phyloP scores from a whole-genome alignment of 2,113 vertebrate genomes.

The Desmodus rotundus region DNA sequence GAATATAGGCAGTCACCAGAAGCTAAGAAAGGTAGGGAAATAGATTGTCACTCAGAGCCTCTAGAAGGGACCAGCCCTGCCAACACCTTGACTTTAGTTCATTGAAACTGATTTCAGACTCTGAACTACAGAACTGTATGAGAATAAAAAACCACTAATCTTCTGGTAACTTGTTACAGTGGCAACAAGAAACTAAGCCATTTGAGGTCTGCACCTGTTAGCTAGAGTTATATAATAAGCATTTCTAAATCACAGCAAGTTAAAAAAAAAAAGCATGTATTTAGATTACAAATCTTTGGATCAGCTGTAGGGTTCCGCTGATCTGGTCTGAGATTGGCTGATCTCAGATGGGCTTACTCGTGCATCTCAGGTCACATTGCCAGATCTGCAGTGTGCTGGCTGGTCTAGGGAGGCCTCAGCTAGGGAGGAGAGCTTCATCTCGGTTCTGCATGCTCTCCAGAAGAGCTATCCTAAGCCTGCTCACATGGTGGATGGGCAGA shows the following conservation, averaged over 20 bases:
- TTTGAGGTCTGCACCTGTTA: neutral
- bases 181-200: neutral
- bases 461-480: neutral
- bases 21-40: neutral
- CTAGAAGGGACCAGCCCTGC: neutral
- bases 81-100: neutral
- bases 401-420: neutral
- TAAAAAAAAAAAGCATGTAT: neutral
- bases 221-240: neutral
- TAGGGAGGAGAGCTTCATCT: neutral
- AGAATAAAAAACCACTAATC: neutral
- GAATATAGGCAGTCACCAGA: neutral
- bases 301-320: neutral
- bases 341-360: neutral
- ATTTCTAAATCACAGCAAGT: neutral
- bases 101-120: neutral
- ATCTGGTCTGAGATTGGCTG: neutral
- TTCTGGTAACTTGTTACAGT: neutral
- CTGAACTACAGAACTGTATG: neutral
- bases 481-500: neutral
- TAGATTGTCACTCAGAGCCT: neutral
- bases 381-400: neutral
- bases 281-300: neutral
- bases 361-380: neutral
- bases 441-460: neutral